Conservation (phyloP, 1,140 invertebrate species). For the Dreissena polymorpha region DNA sequence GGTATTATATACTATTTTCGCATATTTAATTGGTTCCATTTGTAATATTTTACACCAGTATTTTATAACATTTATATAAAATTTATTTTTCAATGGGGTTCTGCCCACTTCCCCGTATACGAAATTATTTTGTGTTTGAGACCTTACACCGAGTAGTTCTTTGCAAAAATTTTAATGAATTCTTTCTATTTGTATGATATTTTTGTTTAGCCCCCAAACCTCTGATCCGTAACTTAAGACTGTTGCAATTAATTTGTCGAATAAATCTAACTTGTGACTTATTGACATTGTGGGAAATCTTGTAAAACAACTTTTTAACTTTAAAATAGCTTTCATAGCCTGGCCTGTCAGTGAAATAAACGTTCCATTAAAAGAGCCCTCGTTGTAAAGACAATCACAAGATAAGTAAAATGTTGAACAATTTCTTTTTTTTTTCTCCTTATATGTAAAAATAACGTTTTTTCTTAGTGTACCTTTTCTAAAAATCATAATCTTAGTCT, state of each 20-base stretch:
- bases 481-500: conserved; percentile 32
- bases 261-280: conserved; percentile 15
- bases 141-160: conserved; percentile 9
- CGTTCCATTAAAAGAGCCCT: conserved; percentile 4
- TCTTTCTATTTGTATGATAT: background rate
- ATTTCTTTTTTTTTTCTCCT: conserved; percentile 5
- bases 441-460: conserved; percentile 15
- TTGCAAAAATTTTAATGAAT: conserved; percentile 14
- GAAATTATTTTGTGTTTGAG: conserved; percentile 24
- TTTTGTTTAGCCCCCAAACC: conserved; percentile 25
- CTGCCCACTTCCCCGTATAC: conserved; percentile 39
- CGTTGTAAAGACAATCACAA: conserved; percentile 16
- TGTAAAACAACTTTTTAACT: conserved; percentile 17
- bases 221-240: conserved; percentile 11
- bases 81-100: background rate
- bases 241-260: conserved; percentile 18
- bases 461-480: conserved; percentile 3
- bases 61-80: conserved; percentile 13
- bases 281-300: conserved; percentile 12
- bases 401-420: conserved; percentile 20
- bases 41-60: conserved; percentile 30
- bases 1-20: background rate
- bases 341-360: conserved; percentile 2
- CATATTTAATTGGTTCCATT: conserved; percentile 3
- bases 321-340: conserved; percentile 15